Percentiles rank a stretch among this genome's conserved stretches.
phyloP scores from a whole-genome alignment of 2,113 vertebrate species.

The Dicrurus megarhynchus region DNA sequence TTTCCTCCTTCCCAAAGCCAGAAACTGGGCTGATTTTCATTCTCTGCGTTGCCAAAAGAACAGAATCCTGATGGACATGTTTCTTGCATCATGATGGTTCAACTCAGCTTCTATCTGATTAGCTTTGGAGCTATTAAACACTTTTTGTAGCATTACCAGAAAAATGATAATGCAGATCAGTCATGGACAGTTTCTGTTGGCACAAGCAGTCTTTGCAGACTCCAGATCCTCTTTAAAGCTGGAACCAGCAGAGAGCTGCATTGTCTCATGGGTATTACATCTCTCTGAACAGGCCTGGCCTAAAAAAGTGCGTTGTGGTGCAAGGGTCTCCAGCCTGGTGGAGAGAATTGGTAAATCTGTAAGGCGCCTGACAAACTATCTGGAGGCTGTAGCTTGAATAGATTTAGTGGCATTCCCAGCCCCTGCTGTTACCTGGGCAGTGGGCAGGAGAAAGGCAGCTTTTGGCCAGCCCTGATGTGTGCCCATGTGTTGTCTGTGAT shows the following conservation, averaged over 20 bases:
- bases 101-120: constrained; percentile 6
- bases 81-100: neutral
- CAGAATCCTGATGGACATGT: neutral
- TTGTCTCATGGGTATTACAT: neutral
- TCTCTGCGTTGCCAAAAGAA: neutral
- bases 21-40: neutral
- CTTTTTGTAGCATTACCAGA: neutral
- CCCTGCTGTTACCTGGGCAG: neutral
- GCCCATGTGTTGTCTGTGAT: neutral
- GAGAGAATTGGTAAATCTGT: neutral
- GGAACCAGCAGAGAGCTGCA: neutral
- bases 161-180: constrained; percentile 13
- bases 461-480: neutral
- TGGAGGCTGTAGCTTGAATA: neutral
- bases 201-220: neutral
- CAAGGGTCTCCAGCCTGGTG: neutral
- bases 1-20: neutral
- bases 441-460: neutral
- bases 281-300: neutral
- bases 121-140: constrained; percentile 9
- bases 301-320: neutral
- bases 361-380: neutral
- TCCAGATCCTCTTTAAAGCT: neutral
- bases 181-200: constrained; percentile 4
- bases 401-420: neutral